Percentiles rank a stretch among this genome's conserved stretches.
Evolutionary conservation across 1,140 invertebrate species (phyloP).

Genomic region (Dolichoris vasculosae): DNA sequence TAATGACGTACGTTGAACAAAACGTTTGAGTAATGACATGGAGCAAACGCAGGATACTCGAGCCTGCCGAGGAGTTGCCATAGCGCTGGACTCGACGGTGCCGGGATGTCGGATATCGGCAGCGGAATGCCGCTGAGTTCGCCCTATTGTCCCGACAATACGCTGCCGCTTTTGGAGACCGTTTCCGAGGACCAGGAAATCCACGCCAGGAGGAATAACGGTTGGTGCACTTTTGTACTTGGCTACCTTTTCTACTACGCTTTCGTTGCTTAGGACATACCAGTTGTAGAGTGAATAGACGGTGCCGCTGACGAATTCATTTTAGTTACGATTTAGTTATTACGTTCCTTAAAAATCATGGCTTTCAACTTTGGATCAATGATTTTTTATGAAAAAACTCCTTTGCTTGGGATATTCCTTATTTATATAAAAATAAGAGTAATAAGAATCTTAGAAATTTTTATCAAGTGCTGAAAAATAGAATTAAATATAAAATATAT

Average conservation of each 20-base stretch:
- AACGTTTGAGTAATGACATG: not conserved
- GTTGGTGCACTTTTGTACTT: conserved; percentile 60
- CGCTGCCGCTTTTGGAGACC: conserved; percentile 77
- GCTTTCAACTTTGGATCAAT: not conserved
- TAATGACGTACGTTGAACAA: not conserved
- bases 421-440: no score
- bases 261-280: conserved; percentile 14
- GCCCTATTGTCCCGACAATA: conserved; percentile 76
- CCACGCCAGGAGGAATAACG: conserved; percentile 71
- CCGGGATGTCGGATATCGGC: conserved; percentile 73
- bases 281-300: not conserved
- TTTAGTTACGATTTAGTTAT: not conserved
- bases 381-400: not conserved
- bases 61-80: conserved; percentile 88
- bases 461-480: no score
- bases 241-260: not conserved
- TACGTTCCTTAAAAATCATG: not conserved
- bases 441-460: no score
- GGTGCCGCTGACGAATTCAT: not conserved
- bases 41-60: conserved; percentile 80
- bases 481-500: not conserved
- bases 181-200: conserved; percentile 79
- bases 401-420: no score
- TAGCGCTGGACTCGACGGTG: conserved; percentile 75
- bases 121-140: conserved; percentile 69